Percentiles rank a stretch among this genome's conserved stretches.
These are phyloP conservation scores for Alouatta palliata DNA, from an alignment of 2,113 vertebrate genomes.

Conservation along the genomic window DNA sequence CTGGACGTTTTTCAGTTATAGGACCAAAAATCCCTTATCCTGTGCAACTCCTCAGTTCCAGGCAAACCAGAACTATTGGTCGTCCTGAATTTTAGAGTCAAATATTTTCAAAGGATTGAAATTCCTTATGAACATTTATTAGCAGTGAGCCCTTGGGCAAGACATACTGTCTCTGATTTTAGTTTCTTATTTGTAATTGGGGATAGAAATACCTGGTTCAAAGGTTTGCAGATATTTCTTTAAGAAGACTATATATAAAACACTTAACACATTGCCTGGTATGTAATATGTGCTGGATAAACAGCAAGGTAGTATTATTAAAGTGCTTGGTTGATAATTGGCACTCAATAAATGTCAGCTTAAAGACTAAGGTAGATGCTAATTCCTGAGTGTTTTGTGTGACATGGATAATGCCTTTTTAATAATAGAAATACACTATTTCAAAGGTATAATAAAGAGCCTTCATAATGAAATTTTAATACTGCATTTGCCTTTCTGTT, in stretches of 20 bases:
- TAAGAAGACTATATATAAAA: background rate
- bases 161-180: background rate
- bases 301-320: background rate
- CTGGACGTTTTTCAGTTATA: background rate
- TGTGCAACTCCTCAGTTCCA: background rate
- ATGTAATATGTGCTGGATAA: background rate
- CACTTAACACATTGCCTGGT: background rate
- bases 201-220: background rate
- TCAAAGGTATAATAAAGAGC: background rate
- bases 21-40: background rate
- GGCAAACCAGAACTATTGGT: background rate
- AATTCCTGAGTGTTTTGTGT: background rate
- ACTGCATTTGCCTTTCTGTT: conserved; percentile 61
- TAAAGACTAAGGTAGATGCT: background rate
- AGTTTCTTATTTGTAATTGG: background rate
- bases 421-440: conserved; percentile 4
- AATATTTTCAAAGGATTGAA: background rate
- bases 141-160: background rate
- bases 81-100: background rate
- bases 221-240: background rate
- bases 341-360: background rate
- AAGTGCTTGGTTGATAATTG: background rate
- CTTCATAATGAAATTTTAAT: conserved; percentile 58
- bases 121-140: background rate
- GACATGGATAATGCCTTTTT: background rate